phyloP scores from a whole-genome alignment of 2,888 invertebrate genomes.

The Protonemura montana region DNA sequence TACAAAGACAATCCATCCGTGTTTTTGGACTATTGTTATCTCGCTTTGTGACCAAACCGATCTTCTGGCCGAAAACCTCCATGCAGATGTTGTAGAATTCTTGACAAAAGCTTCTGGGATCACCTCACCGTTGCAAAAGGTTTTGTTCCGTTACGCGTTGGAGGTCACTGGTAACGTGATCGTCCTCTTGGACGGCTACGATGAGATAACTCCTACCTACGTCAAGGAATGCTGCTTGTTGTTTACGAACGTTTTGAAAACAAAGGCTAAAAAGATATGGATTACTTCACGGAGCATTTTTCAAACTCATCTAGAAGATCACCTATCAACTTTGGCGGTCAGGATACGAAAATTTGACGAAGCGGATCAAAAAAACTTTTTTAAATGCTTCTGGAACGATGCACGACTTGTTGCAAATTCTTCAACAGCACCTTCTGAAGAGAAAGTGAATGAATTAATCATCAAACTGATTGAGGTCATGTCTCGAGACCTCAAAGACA shows the following conservation, averaged over 20 bases:
- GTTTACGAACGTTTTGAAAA: not conserved
- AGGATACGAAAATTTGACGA: not conserved
- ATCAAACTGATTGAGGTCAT: not conserved
- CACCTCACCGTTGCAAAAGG: not conserved
- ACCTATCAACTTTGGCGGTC: not conserved
- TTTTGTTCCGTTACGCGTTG: not conserved
- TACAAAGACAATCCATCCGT: slow-evolving; percentile 16
- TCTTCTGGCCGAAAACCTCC: not conserved
- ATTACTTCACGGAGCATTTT: not conserved
- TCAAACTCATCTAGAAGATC: not conserved
- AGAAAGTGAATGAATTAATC: not conserved
- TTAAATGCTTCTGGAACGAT: not conserved
- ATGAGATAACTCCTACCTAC: not conserved
- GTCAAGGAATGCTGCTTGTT: not conserved
- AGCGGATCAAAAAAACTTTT: not conserved
- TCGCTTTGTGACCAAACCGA: not conserved
- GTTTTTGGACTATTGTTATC: not conserved
- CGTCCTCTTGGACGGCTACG: not conserved
- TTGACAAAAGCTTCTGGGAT: not conserved
- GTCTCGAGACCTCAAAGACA: not conserved
- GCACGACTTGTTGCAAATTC: not conserved
- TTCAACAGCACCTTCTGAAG: not conserved
- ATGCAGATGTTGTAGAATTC: not conserved
- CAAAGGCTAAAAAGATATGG: not conserved
- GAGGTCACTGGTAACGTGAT: not conserved